These are phyloP conservation scores for Campoplex nolae DNA, from an alignment of 2,888 invertebrate species.

Conservation along the genomic window DNA sequence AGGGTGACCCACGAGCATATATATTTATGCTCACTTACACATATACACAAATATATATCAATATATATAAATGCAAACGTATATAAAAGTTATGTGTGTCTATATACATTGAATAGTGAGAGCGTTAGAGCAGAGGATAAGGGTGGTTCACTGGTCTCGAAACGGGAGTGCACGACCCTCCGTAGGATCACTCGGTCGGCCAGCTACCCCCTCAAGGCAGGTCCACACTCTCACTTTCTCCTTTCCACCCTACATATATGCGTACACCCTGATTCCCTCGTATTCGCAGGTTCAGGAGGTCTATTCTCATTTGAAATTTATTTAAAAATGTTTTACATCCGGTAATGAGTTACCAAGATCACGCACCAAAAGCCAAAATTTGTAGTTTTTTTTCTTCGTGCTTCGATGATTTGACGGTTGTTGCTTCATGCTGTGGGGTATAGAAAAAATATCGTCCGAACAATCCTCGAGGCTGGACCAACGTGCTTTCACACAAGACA, in stretches of 20 bases:
- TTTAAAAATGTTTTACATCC: conserved; percentile 76
- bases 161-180: conserved; percentile 64
- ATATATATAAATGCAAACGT: neutral
- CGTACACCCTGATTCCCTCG: conserved; percentile 55
- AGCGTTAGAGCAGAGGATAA: conserved; percentile 43
- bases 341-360: conserved; percentile 76
- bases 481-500: conserved; percentile 67
- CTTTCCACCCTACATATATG: conserved; percentile 50
- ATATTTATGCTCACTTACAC: neutral
- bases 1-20: conserved; percentile 38
- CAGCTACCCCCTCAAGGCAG: conserved; percentile 42
- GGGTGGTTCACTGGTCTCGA: conserved; percentile 61
- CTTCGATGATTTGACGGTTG: conserved; percentile 20
- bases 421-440: conserved; percentile 39
- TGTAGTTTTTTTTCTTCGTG: conserved; percentile 23
- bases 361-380: conserved; percentile 35
- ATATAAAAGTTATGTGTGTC: neutral
- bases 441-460: conserved; percentile 79
- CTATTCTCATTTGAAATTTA: conserved; percentile 28
- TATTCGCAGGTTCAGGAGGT: conserved; percentile 16
- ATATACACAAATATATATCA: neutral
- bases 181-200: conserved; percentile 59
- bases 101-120: conserved; percentile 9
- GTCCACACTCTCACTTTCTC: conserved; percentile 68
- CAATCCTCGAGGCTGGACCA: conserved; percentile 71